Evolutionary conservation across 2,888 invertebrate genomes (phyloP), one percentile per base, ranked within the genome.

Genomic region (Hyposoter didymator): DNA sequence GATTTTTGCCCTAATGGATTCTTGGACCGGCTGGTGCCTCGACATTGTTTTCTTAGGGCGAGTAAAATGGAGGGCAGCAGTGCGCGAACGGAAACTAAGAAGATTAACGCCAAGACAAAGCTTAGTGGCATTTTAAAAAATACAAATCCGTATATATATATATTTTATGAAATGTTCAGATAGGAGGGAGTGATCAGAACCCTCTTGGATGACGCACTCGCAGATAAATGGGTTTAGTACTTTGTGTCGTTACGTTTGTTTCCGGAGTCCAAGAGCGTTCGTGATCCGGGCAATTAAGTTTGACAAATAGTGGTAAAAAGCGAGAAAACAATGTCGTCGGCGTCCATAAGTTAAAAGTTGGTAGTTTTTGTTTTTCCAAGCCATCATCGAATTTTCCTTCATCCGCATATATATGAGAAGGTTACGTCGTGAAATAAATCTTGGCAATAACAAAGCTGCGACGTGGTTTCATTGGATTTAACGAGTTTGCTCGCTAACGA

Each of bases 231-330:
- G 28, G 28, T 39, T 66, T 39, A 28, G 19, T 66, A 19, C 66
- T 39, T 39, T n/a, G 66, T 39, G 32, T 66, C 35, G 19, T 66
- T 39, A 39, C 12, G 35, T 67, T 45, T 78, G 19, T 39, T 10
- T 32, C n/a, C n/a, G 22, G n/a, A 45, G 17, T 78, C 69, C 59
- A 45, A 7, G 49, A 55, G 49, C 28, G 49, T 62, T 55, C 43
- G 32, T 7, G 59, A 69, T 78, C 55, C 19, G 69, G 55, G 47
- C 78, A 69, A 78, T 78, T 78, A 59, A 69, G 17, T 69, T 78
- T 78, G 78, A 78, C 43, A 78, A 69, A 78, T 78, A 14, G 67
- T 22, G 19, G 32, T 4, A 78, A 69, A 59, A 45, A 69, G 28
- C 19, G 39, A 4, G 55, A 62, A 49, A 74, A 45, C 52, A 49